These are phyloP conservation scores for Drosophila sp. DNA, from an alignment of 1,140 invertebrate species.

Conservation along the genomic window DNA sequence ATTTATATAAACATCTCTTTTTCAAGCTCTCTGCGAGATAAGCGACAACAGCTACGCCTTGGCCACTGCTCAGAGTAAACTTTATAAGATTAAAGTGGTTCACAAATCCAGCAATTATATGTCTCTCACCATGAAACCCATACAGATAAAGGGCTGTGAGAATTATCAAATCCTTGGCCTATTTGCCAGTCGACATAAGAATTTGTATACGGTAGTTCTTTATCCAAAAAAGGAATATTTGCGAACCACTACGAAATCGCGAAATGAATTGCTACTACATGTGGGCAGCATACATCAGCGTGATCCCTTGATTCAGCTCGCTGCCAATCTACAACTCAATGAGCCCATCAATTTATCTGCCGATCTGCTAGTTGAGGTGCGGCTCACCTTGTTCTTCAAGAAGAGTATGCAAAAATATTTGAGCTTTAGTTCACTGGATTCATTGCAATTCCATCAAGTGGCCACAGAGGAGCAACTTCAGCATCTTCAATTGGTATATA, in stretches of 20 bases:
- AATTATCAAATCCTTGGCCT: slow-evolving; percentile 53
- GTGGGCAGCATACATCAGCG: slow-evolving; percentile 45
- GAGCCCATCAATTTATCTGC: slow-evolving; percentile 41
- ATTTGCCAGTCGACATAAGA: slow-evolving; percentile 33
- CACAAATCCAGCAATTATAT: slow-evolving; percentile 43
- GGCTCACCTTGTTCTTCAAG: slow-evolving; percentile 47
- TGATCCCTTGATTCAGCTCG: slow-evolving; percentile 33
- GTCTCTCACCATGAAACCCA: slow-evolving; percentile 22
- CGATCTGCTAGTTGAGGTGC: slow-evolving; percentile 55
- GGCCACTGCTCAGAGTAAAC: slow-evolving; percentile 25
- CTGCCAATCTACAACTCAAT: background rate
- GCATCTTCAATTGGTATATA: slow-evolving; percentile 58
- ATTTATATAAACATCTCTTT: background rate
- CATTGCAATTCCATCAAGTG: slow-evolving; percentile 28
- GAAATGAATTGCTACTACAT: slow-evolving; percentile 15
- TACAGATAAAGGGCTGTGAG: slow-evolving; percentile 17
- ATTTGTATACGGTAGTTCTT: slow-evolving; percentile 46
- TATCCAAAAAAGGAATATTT: slow-evolving; percentile 57
- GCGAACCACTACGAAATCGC: background rate
- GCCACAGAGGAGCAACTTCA: slow-evolving; percentile 40
- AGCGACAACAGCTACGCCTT: slow-evolving; percentile 23
- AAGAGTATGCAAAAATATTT: slow-evolving; percentile 34
- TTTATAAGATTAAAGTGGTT: slow-evolving; percentile 29
- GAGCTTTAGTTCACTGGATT: slow-evolving; percentile 30
- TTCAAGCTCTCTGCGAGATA: slow-evolving; percentile 24